A percentile compares a stretch with the other conserved stretches of the same genome.
These are phyloP conservation scores for Piezodorus guildinii DNA, from an alignment of 1,140 invertebrate species.

Conservation along the genomic window DNA sequence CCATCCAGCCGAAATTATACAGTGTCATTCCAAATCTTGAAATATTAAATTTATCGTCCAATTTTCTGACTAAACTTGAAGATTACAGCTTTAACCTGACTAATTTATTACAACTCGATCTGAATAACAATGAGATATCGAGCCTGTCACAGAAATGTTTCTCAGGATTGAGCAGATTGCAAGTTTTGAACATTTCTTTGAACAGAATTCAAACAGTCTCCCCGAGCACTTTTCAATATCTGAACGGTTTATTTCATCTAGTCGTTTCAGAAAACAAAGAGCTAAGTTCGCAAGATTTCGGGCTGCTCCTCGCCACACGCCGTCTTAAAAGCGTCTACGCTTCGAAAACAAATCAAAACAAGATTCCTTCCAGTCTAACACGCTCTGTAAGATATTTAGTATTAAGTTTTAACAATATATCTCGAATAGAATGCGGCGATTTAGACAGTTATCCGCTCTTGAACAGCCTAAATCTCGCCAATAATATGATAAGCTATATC, in stretches of 20 bases:
- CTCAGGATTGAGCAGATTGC: conserved; percentile 44
- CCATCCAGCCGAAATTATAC: background rate
- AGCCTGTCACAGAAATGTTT: conserved; percentile 45
- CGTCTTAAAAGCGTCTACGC: conserved; percentile 69
- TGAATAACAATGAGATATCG: conserved; percentile 50
- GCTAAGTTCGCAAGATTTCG: conserved; percentile 24
- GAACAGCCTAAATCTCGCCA: conserved; percentile 64
- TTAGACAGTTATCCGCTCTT: conserved; percentile 79
- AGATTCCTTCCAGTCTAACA: conserved; percentile 71
- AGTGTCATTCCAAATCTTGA: conserved; percentile 23
- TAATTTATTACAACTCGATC: conserved; percentile 41
- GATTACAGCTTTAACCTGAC: conserved; percentile 39
- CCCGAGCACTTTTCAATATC: conserved; percentile 38
- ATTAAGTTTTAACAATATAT: conserved; percentile 62
- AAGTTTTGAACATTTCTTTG: conserved; percentile 40
- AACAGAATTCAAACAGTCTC: conserved; percentile 37
- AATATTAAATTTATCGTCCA: conserved; percentile 37
- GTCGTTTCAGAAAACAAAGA: conserved; percentile 32
- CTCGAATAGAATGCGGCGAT: conserved; percentile 64
- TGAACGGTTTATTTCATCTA: conserved; percentile 55
- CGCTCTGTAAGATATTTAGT: conserved; percentile 68
- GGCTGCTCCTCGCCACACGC: conserved; percentile 33
- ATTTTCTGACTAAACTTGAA: conserved; percentile 37
- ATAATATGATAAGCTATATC: conserved; percentile 60
- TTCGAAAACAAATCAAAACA: conserved; percentile 61